Evolutionary conservation across 1,140 invertebrate genomes (phyloP).

Genomic region (Nomia melanderi): DNA sequence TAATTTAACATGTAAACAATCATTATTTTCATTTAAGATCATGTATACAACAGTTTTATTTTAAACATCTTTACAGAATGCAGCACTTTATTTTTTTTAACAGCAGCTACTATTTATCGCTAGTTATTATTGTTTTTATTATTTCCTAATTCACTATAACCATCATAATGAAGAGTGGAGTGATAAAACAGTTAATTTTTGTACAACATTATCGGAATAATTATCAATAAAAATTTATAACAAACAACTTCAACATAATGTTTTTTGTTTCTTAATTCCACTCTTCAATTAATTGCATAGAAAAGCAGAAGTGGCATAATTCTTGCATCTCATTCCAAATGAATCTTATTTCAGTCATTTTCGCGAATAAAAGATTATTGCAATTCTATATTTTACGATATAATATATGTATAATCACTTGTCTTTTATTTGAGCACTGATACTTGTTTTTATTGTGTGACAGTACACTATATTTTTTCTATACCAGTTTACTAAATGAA

Average conservation of each 20-base stretch:
- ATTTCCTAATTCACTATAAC: slow-evolving; percentile 62
- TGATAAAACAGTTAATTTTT: slow-evolving; percentile 62
- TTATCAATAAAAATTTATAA: slow-evolving; percentile 48
- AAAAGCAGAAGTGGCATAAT: slow-evolving; percentile 59
- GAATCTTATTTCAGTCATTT: slow-evolving; percentile 39
- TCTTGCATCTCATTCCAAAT: slow-evolving; percentile 39
- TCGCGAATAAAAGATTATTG: slow-evolving; percentile 15
- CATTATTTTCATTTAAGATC: slow-evolving; percentile 45
- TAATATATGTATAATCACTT: slow-evolving; percentile 45
- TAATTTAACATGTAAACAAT: slow-evolving; percentile 41
- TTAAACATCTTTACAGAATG: slow-evolving; percentile 65
- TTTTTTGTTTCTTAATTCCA: slow-evolving; percentile 60
- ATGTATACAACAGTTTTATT: slow-evolving; percentile 52
- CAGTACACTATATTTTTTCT: slow-evolving; percentile 35
- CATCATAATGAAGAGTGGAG: slow-evolving; percentile 66
- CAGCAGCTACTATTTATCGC: slow-evolving; percentile 63
- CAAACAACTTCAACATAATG: slow-evolving; percentile 36
- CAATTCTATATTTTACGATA: slow-evolving; percentile 29
- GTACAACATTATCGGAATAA: slow-evolving; percentile 60
- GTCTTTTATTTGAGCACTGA: slow-evolving; percentile 39
- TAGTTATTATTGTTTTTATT: slow-evolving; percentile 68
- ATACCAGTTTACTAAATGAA: not conserved
- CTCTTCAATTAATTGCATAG: slow-evolving; percentile 60
- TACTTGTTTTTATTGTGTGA: slow-evolving; percentile 42
- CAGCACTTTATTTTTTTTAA: slow-evolving; percentile 65